phyloP scores from a whole-genome alignment of 2,797 vertebrate genomes.

The Sternotherus odoratus region DNA sequence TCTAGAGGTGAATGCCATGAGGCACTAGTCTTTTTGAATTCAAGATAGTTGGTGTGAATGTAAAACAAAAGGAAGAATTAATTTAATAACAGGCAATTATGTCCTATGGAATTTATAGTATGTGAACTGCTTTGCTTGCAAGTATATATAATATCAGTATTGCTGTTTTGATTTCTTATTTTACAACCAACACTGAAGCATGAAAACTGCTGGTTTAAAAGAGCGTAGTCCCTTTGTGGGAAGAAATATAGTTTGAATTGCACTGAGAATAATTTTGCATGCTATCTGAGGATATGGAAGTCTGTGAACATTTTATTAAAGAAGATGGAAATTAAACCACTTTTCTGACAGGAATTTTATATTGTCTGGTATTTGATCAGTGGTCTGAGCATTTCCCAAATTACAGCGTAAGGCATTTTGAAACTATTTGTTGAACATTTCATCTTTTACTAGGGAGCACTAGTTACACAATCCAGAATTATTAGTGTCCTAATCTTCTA shows the following conservation, averaged over 20 bases:
- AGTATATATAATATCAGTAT: background rate
- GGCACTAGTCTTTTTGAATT: background rate
- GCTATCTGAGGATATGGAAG: background rate
- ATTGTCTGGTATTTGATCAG: background rate
- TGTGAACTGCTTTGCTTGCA: background rate
- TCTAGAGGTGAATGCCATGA: background rate
- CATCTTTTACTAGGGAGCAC: background rate
- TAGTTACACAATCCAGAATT: conserved; percentile 10
- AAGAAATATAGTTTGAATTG: background rate
- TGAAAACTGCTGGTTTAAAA: background rate
- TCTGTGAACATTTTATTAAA: background rate
- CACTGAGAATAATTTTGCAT: background rate
- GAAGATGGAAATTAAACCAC: background rate
- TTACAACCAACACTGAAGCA: background rate
- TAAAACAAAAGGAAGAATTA: background rate
- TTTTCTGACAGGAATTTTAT: background rate
- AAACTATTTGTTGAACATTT: background rate
- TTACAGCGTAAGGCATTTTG: background rate
- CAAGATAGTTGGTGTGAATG: background rate
- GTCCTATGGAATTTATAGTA: background rate
- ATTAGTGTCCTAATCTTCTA: background rate
- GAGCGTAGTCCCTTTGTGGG: background rate
- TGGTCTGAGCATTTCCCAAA: background rate
- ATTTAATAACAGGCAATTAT: background rate
- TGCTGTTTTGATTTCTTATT: background rate